Percentiles rank a stretch among this genome's conserved stretches.
Conservation (phyloP, 2,113 vertebrate genomes). For the Neopipo cinnamomea region DNA sequence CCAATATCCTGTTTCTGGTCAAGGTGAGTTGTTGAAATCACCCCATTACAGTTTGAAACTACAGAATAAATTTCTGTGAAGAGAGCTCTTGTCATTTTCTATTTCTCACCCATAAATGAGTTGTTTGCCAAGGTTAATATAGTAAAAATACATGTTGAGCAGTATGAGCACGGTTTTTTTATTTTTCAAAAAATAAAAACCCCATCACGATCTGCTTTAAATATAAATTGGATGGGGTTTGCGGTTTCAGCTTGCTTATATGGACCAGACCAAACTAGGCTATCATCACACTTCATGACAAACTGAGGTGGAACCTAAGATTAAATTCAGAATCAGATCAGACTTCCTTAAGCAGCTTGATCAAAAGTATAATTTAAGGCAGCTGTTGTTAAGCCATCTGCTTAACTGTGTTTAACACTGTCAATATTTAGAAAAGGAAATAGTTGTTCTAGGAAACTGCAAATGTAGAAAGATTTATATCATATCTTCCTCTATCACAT, state of each 20-base stretch:
- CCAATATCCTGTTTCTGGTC: neutral
- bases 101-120: neutral
- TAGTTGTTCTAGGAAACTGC: neutral
- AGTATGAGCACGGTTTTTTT: neutral
- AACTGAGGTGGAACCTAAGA: neutral
- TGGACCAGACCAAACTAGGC: neutral
- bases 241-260: neutral
- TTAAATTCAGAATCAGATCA: neutral
- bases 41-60: neutral
- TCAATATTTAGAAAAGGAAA: neutral
- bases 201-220: neutral
- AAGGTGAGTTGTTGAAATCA: conserved; percentile 38
- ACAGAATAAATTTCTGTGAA: neutral
- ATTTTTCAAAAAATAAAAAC: neutral
- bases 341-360: neutral
- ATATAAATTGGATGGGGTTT: neutral
- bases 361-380: neutral
- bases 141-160: neutral
- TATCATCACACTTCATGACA: neutral
- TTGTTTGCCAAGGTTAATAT: neutral
- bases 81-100: neutral
- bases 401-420: neutral
- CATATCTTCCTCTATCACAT: neutral
- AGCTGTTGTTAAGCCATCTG: neutral
- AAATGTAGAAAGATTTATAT: neutral